Conservation (phyloP, 1,140 invertebrate genomes). For the Rhopalosiphum padi region DNA sequence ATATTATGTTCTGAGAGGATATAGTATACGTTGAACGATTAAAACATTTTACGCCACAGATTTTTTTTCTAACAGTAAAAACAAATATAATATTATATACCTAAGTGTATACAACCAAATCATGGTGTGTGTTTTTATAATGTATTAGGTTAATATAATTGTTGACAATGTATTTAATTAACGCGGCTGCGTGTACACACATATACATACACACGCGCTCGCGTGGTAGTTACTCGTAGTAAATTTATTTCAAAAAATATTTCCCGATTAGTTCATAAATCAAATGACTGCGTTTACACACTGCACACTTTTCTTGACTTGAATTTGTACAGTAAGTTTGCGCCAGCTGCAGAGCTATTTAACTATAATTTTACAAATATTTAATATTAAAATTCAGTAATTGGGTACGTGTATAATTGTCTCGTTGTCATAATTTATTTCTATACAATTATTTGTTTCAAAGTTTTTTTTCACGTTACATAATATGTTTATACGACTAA, state of each 20-base stretch:
- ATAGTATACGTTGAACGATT: not conserved
- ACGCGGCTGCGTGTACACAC: not conserved
- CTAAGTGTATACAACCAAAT: not conserved
- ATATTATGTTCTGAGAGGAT: not conserved
- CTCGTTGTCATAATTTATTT: conserved; percentile 9
- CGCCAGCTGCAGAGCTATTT: conserved; percentile 44
- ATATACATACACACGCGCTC: not conserved
- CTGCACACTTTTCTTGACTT: conserved; percentile 43
- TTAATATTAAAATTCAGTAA: conserved; percentile 25
- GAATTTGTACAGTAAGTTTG: conserved; percentile 42
- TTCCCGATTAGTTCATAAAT: conserved; percentile 47
- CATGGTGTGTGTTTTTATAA: not conserved
- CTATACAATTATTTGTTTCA: not conserved
- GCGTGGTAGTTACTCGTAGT: too few species aligned
- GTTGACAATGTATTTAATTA: not conserved
- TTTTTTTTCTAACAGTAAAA: not conserved
- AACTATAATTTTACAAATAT: conserved; percentile 34
- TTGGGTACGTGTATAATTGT: too few species aligned
- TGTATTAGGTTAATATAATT: conserved; percentile 44
- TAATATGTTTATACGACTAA: not conserved
- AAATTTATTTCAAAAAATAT: conserved; percentile 24
- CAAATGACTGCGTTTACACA: not conserved
- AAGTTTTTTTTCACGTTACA: conserved; percentile 11
- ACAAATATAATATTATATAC: conserved; percentile 8
- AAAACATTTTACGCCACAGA: not conserved